Base-by-base conservation (phyloP, 2,797 vertebrate species). In the Propithecus perrieri region DNA sequence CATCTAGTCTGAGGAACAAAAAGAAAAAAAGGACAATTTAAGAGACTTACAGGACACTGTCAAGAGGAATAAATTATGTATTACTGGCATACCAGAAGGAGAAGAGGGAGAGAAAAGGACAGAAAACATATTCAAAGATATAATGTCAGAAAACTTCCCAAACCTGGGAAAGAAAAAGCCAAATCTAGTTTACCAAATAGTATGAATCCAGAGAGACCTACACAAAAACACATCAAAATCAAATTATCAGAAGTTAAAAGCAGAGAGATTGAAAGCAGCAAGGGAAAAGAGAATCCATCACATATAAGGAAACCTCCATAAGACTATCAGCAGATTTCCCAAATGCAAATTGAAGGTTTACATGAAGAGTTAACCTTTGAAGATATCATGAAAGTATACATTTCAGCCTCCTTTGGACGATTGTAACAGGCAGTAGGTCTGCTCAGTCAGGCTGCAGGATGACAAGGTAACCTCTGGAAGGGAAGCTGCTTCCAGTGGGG, bases 291-390 rank as follows among this genome's bases (percentile, higher is more conserved):
- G 48, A 55, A 79, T 35, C n/a, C n/a, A 3, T 79, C 13, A 26
- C 10, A 15, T 35, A 15, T 28, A 35, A 55, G n/a, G 76, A 55
- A 79, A 55, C n/a, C 4, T 15, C 50, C 24, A 10, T 79, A 79
- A 78, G 53, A 55, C 76, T 14, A 10, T 79, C n/a, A 10, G 50
- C n/a, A 26, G 50, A 79, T 79, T 55, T 26, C 22, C 13, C 26
- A 80, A 78, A 65, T 63, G 20, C 63, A 89, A 74, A 7, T 80
- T 46, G 63, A 96, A 91, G 17, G 74, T 81, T 91, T 89, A 79
- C 8, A 24, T 85, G 63, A 84, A 96, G 65, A 87, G 33, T 50
- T 57, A 69, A 63, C 76, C 53, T 91, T 90, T 38, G 69, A 75
- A 30, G 74, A 61, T 11, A 67, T 15, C 65, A n/a, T 9, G 9